Percentiles rank a stretch among this genome's conserved stretches.
phyloP scores from a whole-genome alignment of 2,888 invertebrate species.

The Urechis unicinctus region DNA sequence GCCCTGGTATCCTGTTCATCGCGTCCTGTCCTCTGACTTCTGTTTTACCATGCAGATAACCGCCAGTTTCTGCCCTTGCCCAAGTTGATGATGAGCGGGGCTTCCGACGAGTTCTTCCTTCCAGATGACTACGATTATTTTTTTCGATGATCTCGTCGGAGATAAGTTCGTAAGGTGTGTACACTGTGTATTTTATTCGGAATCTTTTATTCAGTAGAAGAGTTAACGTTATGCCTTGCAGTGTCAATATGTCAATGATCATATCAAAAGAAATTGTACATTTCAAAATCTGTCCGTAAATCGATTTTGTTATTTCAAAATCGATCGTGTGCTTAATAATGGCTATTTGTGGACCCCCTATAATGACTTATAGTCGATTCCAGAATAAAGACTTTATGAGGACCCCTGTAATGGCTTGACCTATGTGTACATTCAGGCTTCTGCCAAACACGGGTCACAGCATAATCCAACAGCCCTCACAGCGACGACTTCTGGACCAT shows the following conservation, averaged over 20 bases:
- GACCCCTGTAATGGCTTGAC: neutral
- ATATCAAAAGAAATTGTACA: too few relatives aligned
- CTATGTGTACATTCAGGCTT: too few relatives aligned
- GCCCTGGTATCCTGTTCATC: too few relatives aligned
- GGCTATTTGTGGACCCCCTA: too few relatives aligned
- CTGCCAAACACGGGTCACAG: constrained; percentile 12
- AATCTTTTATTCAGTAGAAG: too few relatives aligned
- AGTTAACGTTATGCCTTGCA: too few relatives aligned
- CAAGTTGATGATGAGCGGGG: constrained; percentile 12
- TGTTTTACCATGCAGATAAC: constrained; percentile 7
- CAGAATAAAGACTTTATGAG: neutral
- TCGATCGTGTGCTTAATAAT: too few relatives aligned
- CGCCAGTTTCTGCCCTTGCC: constrained; percentile 7
- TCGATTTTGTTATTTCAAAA: too few relatives aligned
- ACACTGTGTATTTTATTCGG: neutral
- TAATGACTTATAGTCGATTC: too few relatives aligned
- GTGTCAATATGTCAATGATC: too few relatives aligned
- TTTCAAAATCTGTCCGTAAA: too few relatives aligned
- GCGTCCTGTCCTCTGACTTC: too few relatives aligned
- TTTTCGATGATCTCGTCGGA: constrained; percentile 8
- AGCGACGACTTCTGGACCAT: constrained; percentile 4
- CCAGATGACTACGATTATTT: constrained; percentile 13
- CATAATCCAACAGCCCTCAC: neutral
- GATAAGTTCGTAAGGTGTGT: constrained; percentile 8
- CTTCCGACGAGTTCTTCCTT: constrained; percentile 13